Percentiles rank a stretch among this genome's conserved stretches.
Evolutionary conservation across 2,888 invertebrate species (phyloP).

Genomic region (Brenthis hecate): DNA sequence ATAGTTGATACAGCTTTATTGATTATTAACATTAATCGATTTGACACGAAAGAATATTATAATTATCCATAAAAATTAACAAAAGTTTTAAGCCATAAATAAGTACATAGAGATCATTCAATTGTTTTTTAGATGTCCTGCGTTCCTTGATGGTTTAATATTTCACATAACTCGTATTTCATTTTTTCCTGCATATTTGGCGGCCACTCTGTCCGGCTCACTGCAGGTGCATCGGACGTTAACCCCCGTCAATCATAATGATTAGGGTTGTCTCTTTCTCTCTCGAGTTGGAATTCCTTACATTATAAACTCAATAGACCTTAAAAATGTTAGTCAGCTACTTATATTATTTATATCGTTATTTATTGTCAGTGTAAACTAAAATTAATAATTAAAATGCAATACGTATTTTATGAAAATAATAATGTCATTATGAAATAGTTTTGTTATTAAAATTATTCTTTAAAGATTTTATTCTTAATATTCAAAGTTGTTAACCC

Average conservation of each 20-base stretch:
- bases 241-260: constrained; percentile 60
- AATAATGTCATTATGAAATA: too few species aligned
- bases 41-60: background rate
- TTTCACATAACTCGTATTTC: constrained; percentile 51
- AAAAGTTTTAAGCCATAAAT: background rate
- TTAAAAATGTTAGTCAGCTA: too few species aligned
- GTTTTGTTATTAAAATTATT: too few species aligned
- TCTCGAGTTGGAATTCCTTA: background rate
- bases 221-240: constrained; percentile 76
- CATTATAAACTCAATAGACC: constrained; percentile 4
- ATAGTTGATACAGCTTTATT: background rate
- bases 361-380: too few species aligned
- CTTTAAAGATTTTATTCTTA: too few species aligned
- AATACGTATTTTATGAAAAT: too few species aligned
- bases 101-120: background rate
- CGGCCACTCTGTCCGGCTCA: constrained; percentile 47
- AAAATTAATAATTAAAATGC: too few species aligned
- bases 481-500: background rate
- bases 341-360: too few species aligned
- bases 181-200: constrained; percentile 72
- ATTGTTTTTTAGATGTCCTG: background rate
- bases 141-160: constrained; percentile 11
- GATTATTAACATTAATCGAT: too few species aligned
- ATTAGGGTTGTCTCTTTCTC: constrained; percentile 36
- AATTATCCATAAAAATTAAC: background rate